Conservation (phyloP, 2,888 invertebrate genomes). For the Caenorhabditis zanzibari region DNA sequence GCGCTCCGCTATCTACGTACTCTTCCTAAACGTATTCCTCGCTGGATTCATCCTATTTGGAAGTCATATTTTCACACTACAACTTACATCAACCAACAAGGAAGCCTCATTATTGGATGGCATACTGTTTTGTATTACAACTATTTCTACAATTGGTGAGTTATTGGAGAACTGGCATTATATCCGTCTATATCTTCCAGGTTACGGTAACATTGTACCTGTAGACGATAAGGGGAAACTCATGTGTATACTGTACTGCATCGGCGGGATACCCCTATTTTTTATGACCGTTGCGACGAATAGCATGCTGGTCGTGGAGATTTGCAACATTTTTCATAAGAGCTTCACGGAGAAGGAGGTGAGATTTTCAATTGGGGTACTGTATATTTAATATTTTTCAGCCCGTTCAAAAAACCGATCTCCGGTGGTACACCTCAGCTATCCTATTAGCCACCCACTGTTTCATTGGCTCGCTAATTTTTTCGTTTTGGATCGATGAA, state of each 20-base stretch:
- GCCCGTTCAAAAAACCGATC: constrained; percentile 12
- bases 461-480: constrained; percentile 74
- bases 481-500: constrained; percentile 73
- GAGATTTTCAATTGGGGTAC: neutral
- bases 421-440: constrained; percentile 71
- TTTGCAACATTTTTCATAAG: constrained; percentile 69
- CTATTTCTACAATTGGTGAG: constrained; percentile 77
- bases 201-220: constrained; percentile 77
- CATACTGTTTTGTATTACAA: constrained; percentile 74
- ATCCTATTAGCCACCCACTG: constrained; percentile 70
- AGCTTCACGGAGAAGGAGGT: constrained; percentile 37
- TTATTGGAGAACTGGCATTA: too few relatives aligned
- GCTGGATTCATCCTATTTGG: constrained; percentile 71
- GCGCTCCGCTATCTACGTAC: constrained; percentile 64
- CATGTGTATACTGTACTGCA: constrained; percentile 72
- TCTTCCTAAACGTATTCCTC: constrained; percentile 67
- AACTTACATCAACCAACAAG: constrained; percentile 52
- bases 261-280: constrained; percentile 76
- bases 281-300: constrained; percentile 76
- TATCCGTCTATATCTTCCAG: constrained; percentile 65
- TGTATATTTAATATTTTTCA: constrained; percentile 11
- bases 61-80: constrained; percentile 63
- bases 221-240: constrained; percentile 50
- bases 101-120: constrained; percentile 19
- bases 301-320: constrained; percentile 73